These are phyloP conservation scores for Campoplex nolae DNA, from an alignment of 2,888 invertebrate genomes.

Conservation along the genomic window DNA sequence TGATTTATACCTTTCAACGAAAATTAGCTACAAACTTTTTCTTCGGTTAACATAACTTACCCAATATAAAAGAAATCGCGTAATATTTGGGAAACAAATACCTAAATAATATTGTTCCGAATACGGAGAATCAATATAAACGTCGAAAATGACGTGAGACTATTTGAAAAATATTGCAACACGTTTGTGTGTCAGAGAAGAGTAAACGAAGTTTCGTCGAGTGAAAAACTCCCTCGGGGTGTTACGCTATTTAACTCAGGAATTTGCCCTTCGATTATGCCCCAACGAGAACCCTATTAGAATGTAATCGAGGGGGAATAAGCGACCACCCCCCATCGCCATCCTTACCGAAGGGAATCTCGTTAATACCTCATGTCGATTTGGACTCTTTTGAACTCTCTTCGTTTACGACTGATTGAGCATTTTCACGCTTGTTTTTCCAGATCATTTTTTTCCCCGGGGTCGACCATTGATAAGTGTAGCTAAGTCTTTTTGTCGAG, in stretches of 20 bases:
- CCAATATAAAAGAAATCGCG: not conserved
- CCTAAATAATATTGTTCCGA: not conserved
- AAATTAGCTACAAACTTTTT: not conserved
- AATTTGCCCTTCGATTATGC: conserved; percentile 72
- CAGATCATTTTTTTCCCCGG: conserved; percentile 46
- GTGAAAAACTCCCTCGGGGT: conserved; percentile 65
- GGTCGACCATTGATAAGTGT: conserved; percentile 13
- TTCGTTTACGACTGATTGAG: conserved; percentile 55
- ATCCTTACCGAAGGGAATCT: conserved; percentile 53
- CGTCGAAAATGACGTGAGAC: not conserved
- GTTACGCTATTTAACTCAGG: conserved; percentile 81
- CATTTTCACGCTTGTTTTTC: conserved; percentile 68
- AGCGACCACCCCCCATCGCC: conserved; percentile 21
- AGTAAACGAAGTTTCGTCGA: conserved; percentile 44
- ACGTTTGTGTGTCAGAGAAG: conserved; percentile 10
- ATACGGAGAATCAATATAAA: not conserved
- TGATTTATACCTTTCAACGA: not conserved
- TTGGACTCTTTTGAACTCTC: conserved; percentile 47
- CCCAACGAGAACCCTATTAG: conserved; percentile 80
- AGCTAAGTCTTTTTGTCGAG: not conserved
- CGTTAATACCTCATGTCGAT: conserved; percentile 67
- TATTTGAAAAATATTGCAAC: conserved; percentile 7
- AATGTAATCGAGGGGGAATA: conserved; percentile 78
- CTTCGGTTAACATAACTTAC: not conserved
- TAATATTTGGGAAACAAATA: not conserved